phyloP scores from a whole-genome alignment of 2,113 vertebrate genomes.

The Malurus alboscapulatus region DNA sequence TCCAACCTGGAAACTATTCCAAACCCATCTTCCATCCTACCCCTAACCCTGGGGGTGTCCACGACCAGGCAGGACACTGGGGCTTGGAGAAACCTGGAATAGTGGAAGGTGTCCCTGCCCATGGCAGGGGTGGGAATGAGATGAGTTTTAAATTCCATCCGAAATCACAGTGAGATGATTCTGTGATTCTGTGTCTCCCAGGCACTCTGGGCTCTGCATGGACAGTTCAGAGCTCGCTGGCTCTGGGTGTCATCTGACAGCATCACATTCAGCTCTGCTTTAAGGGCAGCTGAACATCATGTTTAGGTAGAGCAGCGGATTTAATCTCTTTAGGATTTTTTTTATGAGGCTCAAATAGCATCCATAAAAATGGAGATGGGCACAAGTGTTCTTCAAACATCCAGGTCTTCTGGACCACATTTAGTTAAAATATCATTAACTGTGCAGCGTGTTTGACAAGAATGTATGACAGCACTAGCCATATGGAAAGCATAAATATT shows the following conservation, averaged over 20 bases:
- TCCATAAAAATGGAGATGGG: conserved; percentile 48
- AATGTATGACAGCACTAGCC: conserved; percentile 61
- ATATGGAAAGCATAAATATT: conserved; percentile 73
- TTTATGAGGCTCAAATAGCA: conserved; percentile 14
- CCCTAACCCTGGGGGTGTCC: neutral
- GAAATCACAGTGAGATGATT: neutral
- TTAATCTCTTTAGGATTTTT: conserved; percentile 19
- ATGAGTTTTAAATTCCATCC: neutral
- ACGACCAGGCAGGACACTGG: neutral
- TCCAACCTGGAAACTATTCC: neutral
- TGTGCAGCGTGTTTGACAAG: conserved; percentile 63
- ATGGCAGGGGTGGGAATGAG: neutral
- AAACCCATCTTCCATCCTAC: neutral
- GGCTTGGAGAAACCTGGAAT: neutral
- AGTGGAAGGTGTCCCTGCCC: neutral
- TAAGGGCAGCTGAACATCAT: neutral
- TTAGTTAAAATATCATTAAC: conserved; percentile 62
- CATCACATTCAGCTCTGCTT: neutral
- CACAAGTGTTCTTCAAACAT: conserved; percentile 33
- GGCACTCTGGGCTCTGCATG: neutral
- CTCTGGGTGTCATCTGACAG: neutral
- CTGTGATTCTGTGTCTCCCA: neutral
- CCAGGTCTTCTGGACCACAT: neutral
- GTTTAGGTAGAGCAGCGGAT: neutral
- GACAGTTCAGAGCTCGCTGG: neutral